Evolutionary conservation across 2,113 vertebrate genomes (phyloP), one percentile per base, ranked within the genome.

Genomic region (Rallus limicola): DNA sequence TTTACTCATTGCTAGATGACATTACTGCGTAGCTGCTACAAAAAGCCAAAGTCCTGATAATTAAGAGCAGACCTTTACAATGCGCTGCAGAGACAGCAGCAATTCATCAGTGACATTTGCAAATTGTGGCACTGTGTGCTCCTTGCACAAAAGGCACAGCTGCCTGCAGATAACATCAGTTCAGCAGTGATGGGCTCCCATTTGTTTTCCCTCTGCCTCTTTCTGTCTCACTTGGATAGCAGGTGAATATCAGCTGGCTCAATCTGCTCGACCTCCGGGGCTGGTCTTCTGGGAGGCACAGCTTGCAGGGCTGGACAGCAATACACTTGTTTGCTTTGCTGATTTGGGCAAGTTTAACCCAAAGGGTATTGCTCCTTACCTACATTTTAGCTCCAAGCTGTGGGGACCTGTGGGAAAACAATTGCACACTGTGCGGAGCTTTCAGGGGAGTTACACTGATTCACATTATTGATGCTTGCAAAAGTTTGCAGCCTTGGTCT

Each of bases 141-240:
- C 33, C 74, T 38, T 46, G 60, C 86, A 97, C 95, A 97, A 95
- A 97, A 97, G 95, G 75, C 95, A 97, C 97, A 96, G 97, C 97
- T 96, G 96, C 84, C 80, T 78, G 38, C 81, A 93, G 90, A 97
- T 97, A 97, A 95, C 95, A 97, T 96, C 95, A 97, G 81, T 92
- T 97, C 92, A 87, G 86, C 94, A 93, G 76, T 2, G 1, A 91
- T 44, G 53, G 67, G 63, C 50, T 97, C 88, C 68, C 91, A 89
- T 97, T 97, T 97, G 88, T 93, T 96, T 94, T 89, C 76, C 56
- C 62, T 72, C 76, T 86, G 84, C 80, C 85, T 76, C 94, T 94
- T 68, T 60, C 82, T 93, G 36, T 92, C 90, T 95, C 33, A 12
- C 90, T 91, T 90, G 69, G 64, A 71, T 33, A 96, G 94, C 97